phyloP scores from a whole-genome alignment of 2,888 invertebrate genomes.

The Cephus nigrinus region DNA sequence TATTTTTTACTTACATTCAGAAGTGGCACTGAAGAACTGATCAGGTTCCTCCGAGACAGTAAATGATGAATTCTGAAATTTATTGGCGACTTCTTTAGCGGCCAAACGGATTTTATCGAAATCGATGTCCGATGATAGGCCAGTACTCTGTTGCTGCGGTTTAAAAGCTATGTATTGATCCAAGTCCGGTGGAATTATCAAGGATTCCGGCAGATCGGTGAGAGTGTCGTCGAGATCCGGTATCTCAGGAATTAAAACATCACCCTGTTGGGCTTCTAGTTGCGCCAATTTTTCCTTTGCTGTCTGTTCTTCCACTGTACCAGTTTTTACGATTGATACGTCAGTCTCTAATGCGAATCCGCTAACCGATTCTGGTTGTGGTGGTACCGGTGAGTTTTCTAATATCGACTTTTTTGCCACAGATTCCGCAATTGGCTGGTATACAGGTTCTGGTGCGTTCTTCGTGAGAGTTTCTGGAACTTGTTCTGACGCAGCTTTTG shows the following conservation, averaged over 20 bases:
- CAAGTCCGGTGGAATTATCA: constrained; percentile 13
- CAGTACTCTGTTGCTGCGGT: constrained; percentile 49
- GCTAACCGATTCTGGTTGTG: background rate
- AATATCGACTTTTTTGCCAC: background rate
- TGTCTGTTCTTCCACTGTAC: background rate
- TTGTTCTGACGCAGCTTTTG: background rate
- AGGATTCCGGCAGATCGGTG: background rate
- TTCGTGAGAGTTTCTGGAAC: background rate
- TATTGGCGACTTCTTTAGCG: constrained; percentile 48
- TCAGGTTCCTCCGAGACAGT: constrained; percentile 47
- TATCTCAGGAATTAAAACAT: background rate
- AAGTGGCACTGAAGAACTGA: constrained; percentile 48
- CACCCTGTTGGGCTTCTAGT: background rate
- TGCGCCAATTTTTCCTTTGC: background rate
- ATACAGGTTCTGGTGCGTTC: background rate
- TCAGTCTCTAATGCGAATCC: background rate
- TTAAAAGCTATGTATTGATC: constrained; percentile 44
- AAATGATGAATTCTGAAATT: constrained; percentile 46
- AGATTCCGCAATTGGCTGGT: background rate
- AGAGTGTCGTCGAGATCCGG: background rate
- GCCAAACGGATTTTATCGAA: constrained; percentile 42
- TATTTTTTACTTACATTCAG: constrained; percentile 45
- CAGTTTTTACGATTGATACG: background rate
- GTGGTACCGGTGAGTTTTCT: background rate
- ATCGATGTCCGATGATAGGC: constrained; percentile 27